Evolutionary conservation across 92 coral and sea anemone genomes (phyloP), one percentile per base, ranked within the genome.

Genomic region (Blastomussa wellsi): DNA sequence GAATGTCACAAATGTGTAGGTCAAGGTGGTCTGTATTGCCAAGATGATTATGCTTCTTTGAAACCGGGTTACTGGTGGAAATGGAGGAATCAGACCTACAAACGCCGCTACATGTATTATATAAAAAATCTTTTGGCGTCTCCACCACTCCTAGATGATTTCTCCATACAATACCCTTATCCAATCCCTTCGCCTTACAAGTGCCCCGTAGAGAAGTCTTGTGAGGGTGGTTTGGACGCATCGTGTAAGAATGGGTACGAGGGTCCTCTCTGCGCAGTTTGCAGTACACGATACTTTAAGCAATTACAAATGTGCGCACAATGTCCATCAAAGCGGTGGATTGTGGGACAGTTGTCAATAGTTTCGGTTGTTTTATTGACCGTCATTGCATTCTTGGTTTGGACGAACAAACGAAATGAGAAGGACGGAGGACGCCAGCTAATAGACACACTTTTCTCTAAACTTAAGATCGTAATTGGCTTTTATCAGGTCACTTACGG

Each of bases 401-500:
- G 57, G 28, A 53, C 53, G 32, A 49, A n/a, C 37, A 72, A 32
- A 16, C 42, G 32, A 32, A 82, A 71, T 44, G 28, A 48, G 55
- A 47, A 69, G 64, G 24, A 26, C 7, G 37, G 42, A 35, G 68
- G 64, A 22, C 76, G 79, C 0, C 38, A 35, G 35, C 36, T 35
- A 1, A 82, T 72, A 15, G 86, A 82, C 76, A 44, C 49, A 0
- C 7, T 62, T 14, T 22, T 62, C 13, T 44, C 86, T n/a, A 76
- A 57, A 47, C 62, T 82, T 3, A 82, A 82, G 28, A 82, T 82
- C 78, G 32, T 82, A 29, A 52, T 82, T 49, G 86, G 86, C 20
- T 82, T 82, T 47, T 82, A 82, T 60, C 86, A 82, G 71, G 86
- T 82, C 37, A 42, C 64, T 14, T 22, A 67, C 32, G 86, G 86